Evolutionary conservation across 2,113 vertebrate species (phyloP), one percentile per base, ranked within the genome.

Genomic region (Lampris megalopsis): DNA sequence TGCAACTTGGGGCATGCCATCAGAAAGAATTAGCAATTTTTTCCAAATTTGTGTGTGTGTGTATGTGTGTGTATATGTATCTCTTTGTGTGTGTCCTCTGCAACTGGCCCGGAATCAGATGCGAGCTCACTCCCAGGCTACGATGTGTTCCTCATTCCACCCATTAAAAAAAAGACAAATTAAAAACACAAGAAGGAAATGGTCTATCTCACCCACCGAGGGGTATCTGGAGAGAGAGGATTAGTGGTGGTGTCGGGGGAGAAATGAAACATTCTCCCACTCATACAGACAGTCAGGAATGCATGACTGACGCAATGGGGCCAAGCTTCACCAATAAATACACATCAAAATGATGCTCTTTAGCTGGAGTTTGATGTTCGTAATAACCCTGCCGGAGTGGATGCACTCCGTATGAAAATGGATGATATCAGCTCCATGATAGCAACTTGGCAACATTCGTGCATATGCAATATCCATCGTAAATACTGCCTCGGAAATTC

Each of bases 251-350:
- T 80, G 53, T 86, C 70, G 48, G 63, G 52, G 60, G 72, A 24
- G 70, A 66, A 79, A 68, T 76, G 77, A 67, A 81, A 77, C 79
- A 64, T 74, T 86, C 66, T 77, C 70, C 76, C 81, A 70, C 81
- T 85, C 61, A 81, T 75, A 68, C 80, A 73, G 48, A 73, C 50
- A 76, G 71, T 56, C 54, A 87, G 59, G 74, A 85, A 82, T 77
- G 82, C 71, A 56, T 78, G 78, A 75, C 56, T 86, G 79, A 86
- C 78, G 83, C 63, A 85, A 79, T 80, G 65, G 50, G 85, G 77
- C 72, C 75, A 75, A 5, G 48, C 79, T 68, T 73, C 24, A 4
- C 71, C 45, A 67, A 86, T 75, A 86, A 81, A 83, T 63, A 68
- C 49, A 73, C 40, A 66, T 52, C 24, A 48, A 80, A 82, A 69